Evolutionary conservation across 2,888 invertebrate species (phyloP).

Genomic region (Cremastinae sp.): DNA sequence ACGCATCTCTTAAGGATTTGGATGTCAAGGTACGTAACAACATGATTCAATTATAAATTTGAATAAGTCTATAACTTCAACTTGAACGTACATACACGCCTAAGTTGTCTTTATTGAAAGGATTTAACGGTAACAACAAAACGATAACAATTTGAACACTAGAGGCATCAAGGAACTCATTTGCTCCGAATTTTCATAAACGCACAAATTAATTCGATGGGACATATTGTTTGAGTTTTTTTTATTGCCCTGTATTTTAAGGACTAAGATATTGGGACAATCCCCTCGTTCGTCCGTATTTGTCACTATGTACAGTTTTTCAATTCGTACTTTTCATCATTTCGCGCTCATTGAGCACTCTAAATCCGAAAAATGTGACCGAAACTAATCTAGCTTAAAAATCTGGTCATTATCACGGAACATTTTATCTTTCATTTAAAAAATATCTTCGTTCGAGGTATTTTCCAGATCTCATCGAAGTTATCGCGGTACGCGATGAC

Average conservation of each 20-base stretch:
- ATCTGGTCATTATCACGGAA: slow-evolving; percentile 3
- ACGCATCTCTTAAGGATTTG: slow-evolving; percentile 2
- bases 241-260: slow-evolving; percentile 11
- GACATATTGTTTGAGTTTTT: slow-evolving; percentile 6
- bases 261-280: slow-evolving; percentile 53
- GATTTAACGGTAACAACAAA: slow-evolving; percentile 75
- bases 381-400: slow-evolving; percentile 6
- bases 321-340: slow-evolving; percentile 17
- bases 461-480: not conserved
- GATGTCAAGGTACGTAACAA: slow-evolving; percentile 35
- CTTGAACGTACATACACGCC: slow-evolving; percentile 38
- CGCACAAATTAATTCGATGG: slow-evolving; percentile 29
- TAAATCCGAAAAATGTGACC: slow-evolving; percentile 15
- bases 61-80: slow-evolving; percentile 27
- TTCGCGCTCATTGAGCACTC: slow-evolving; percentile 20
- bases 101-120: slow-evolving; percentile 74
- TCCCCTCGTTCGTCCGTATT: slow-evolving; percentile 34
- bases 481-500: not conserved
- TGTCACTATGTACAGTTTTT: slow-evolving; percentile 50
- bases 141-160: slow-evolving; percentile 76
- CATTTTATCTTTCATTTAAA: too few species aligned
- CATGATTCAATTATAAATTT: slow-evolving; percentile 41
- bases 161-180: slow-evolving; percentile 71
- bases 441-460: too few species aligned
- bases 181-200: slow-evolving; percentile 60